Base-by-base conservation (phyloP, 2,113 vertebrate species). In the Garra rufa region DNA sequence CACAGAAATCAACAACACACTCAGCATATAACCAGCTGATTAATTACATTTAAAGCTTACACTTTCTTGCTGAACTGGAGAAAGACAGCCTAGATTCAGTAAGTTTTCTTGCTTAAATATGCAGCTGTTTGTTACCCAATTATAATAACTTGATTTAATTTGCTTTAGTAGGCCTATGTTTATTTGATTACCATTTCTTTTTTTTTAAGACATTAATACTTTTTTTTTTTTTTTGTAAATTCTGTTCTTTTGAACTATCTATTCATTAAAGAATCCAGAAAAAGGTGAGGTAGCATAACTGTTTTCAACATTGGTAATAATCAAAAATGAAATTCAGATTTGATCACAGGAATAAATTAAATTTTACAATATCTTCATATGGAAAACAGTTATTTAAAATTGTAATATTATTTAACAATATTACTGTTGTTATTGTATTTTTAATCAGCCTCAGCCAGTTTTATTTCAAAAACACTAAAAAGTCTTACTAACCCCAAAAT, bases 11-110 rank as follows among this genome's bases (percentile, higher is more conserved):
- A 48, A 84, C 69, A 44, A 73, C 71, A 70, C 28, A 21, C 63
- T 71, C 26, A 9, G 48, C 44, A 83, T 88, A 85, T 86, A 61
- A 44, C 13, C 21, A 59, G 26, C 63, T 81, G 44, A 85, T 71
- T 52, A n/a, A 76, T 70, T 75, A 75, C 17, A 83, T 88, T 85
- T 85, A 80, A 70, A 81, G 82, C 76, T 43, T 52, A 21, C 9
- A 59, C 55, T 24, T 11, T 17, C 10, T 55, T 17, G 13, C 0
- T 24, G 0, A 4, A 26, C 52, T 3, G n/a, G 70, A 2, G n/a
- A 70, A 63, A 26, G 61, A 43, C 34, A 13, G 10, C 19, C 69
- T n/a, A 71, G 17, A 41, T 38, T 70, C 15, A 41, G 21, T 6
- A n/a, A n/a, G 0, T 26, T 26, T 7, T 3, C 41, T 43, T 24